Evolutionary conservation across 2,888 invertebrate genomes (phyloP).

Genomic region (Anarsia innoxiella): DNA sequence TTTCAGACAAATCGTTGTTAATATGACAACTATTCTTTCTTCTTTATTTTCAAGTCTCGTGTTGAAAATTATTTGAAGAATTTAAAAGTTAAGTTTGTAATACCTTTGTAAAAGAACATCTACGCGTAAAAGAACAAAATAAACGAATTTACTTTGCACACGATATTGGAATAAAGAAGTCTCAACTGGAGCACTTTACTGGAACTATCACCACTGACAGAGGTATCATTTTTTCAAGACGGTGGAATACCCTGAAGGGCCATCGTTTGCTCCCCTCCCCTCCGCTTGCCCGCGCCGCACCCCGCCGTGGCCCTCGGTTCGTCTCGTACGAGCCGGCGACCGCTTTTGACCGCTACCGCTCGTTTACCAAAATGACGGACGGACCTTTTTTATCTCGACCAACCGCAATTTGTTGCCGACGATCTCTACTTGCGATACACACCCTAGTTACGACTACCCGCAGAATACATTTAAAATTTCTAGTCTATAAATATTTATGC

Average conservation of each 20-base stretch:
- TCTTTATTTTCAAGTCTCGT: no score
- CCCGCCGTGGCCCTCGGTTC: conserved; percentile 31
- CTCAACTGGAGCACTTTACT: no score
- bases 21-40: no score
- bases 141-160: no score
- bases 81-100: no score
- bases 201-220: no score
- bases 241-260: conserved; percentile 34
- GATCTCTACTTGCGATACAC: conserved; percentile 63
- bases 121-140: no score
- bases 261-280: conserved; percentile 37
- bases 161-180: no score
- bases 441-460: conserved; percentile 26
- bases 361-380: conserved; percentile 71
- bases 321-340: conserved; percentile 27
- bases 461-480: conserved; percentile 53
- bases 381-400: conserved; percentile 70
- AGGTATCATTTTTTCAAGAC: conserved; percentile 52
- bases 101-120: no score
- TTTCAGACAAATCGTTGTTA: no score
- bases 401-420: conserved; percentile 69
- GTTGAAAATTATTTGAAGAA: no score
- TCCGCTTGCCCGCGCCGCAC: no score
- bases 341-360: conserved; percentile 50
- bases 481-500: conserved; percentile 52